Base-by-base conservation (phyloP, 2,888 invertebrate genomes). In the Phaonia tiefii region DNA sequence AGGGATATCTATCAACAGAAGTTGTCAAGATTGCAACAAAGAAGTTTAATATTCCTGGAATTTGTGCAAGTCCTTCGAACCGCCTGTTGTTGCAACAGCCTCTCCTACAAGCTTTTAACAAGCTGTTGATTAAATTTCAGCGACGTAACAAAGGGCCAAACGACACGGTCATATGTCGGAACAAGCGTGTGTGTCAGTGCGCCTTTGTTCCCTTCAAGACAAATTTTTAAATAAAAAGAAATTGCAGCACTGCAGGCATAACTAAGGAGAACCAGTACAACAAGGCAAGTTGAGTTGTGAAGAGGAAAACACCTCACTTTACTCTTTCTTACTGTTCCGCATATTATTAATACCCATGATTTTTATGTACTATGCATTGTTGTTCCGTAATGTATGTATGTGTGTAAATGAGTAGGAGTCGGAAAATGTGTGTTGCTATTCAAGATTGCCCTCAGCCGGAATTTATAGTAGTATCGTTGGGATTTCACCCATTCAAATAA, bases 41-140 rank as follows among this genome's bases (percentile, higher is more conserved):
- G 44, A 44, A 67, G 56, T 66, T 56, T 56, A 46, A 67, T 44
- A 66, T 74, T 56, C 46, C 17, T 56, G 26, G 54, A 58, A 26
- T 46, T 66, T 73, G 73, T 65, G 73, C 54, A 73, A 73, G 54
- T 54, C 54, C 63, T 72, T 72, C 72, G 49, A 65, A 39, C 5
- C 17, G 42, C 13, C 46, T 8, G 31, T 46, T 44, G n/a, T 56
- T n/a, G 22, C 74, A 54, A 25, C 42, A 54, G 65, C 54, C 42
- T 54, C 26, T 31, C 8, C 31, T 73, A 73, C 20, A 54, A 65
- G 65, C 65, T 22, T 20, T 58, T 74, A 67, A 67, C 74, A 66
- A 74, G 66, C 56, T 66, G 58, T 74, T 74, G 74, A 74, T 74
- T 74, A 74, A 74, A 74, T 74, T 74, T 74, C 74, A 56, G 56